Evolutionary conservation across 2,113 vertebrate genomes (phyloP), one percentile per base, ranked within the genome.

Genomic region (Tautogolabrus adspersus): DNA sequence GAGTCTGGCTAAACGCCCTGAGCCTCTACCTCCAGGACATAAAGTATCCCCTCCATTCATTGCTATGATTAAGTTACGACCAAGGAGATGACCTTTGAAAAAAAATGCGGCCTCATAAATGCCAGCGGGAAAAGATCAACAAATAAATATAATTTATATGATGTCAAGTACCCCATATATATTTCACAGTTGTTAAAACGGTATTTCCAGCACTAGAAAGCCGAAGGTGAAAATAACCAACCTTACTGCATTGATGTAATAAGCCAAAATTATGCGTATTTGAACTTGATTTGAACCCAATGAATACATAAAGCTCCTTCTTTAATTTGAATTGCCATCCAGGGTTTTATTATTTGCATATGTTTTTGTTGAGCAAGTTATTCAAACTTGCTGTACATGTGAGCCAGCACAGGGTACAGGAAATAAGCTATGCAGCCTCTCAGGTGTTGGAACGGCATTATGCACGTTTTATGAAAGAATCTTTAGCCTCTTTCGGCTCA

Each of bases 41-140:
- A 68, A 89, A 85, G 85, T 58, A 74, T 65, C 34, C 81, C 63
- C 62, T 38, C 58, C 69, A 84, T 85, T 86, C n/a, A 85, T 83
- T 88, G 70, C 83, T 57, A 18, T 73, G 82, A 89, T 91, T 79
- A 79, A 51, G 64, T 93, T 93, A 89, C 83, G 37, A 51, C 57
- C 47, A 69, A 75, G 58, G 74, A 61, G 76, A 82, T 72, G 78
- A 81, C 80, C 69, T 91, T 79, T 83, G 44, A 82, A 73, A 82
- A 71, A 66, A 66, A 57, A 86, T 73, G 47, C 10, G 40, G 68
- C 12, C 49, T 38, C 66, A 66, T 78, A 90, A 88, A 86, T 79
- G 12, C 65, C 72, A 67, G 10, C 37, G 22, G 63, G 58, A 59
- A 81, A 84, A 72, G 61, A 85, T 70, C 71, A 83, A 82, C 80